These are phyloP conservation scores for Elysia crispata DNA, from an alignment of 2,888 invertebrate species.

Conservation along the genomic window DNA sequence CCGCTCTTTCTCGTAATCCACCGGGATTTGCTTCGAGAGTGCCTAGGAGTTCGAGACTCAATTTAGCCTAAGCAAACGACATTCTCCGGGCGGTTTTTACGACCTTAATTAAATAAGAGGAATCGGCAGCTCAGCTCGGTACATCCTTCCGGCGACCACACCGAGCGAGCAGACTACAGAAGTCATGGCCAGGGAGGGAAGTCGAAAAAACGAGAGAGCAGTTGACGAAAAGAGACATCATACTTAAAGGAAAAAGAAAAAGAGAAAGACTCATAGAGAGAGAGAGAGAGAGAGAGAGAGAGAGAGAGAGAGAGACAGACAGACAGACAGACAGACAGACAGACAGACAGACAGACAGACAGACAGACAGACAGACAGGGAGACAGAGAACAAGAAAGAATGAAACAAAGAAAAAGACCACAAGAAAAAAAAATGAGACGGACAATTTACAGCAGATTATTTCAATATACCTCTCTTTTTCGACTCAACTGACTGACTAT, in stretches of 20 bases:
- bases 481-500: too few relatives aligned
- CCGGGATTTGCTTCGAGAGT: too few relatives aligned
- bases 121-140: too few relatives aligned
- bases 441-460: neutral
- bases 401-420: conserved; percentile 1
- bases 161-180: neutral
- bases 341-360: conserved; percentile 13
- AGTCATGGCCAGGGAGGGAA: neutral
- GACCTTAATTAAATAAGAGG: too few relatives aligned
- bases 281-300: conserved; percentile 9
- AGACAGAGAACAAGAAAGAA: neutral
- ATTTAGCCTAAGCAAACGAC: too few relatives aligned
- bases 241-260: neutral
- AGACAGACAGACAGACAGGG: neutral
- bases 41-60: too few relatives aligned
- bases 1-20: too few relatives aligned
- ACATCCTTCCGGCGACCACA: too few relatives aligned
- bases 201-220: neutral
- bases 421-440: conserved; percentile 13
- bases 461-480: too few relatives aligned
- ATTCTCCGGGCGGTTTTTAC: too few relatives aligned
- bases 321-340: conserved; percentile 11
- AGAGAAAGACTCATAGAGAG: neutral
- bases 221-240: neutral
- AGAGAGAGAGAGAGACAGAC: neutral